Evolutionary conservation across 2,797 vertebrate genomes (phyloP), one percentile per base, ranked within the genome.

Genomic region (Crocodylus rhombifer): DNA sequence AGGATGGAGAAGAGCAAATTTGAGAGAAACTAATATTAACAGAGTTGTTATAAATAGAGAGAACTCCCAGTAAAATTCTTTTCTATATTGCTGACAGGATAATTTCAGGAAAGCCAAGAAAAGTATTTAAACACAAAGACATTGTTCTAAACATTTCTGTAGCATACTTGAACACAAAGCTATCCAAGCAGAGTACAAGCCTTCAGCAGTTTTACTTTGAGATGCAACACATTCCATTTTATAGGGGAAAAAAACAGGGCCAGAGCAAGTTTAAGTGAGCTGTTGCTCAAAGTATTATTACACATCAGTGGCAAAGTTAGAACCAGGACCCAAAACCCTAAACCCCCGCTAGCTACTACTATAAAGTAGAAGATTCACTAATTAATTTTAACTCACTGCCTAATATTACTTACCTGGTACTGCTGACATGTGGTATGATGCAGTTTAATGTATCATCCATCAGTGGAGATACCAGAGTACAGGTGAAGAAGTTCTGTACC

Each of bases 11-110:
- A 92, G 5, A 85, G 82, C 78, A 92, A 80, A 84, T 2, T 64
- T 82, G 55, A 69, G 33, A 83, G 77, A 87, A 95, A 92, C 42
- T 36, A n/a, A 82, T 91, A 95, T 95, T 63, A 80, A 28, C 65
- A 80, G 18, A 60, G 82, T 2, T 82, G 93, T 36, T 86, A 80
- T 30, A 64, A 82, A 42, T 69, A 88, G 80, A 62, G 26, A 57
- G 28, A 76, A 36, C 65, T 84, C 65, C 64, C 61, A 93, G 84
- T 51, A 94, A 75, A 25, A 28, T 75, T n/a, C 58, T 61, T 88
- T 89, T 58, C 82, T 67, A 57, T 1, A 21, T 51, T 2, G 5
- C 23, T 75, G 20, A 61, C 42, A 57, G 18, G 81, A 88, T 90
- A 82, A 89, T 81, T 75, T 93, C 57, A 87, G 75, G 60, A 90